Percentiles rank a stretch among this genome's conserved stretches.
phyloP scores from a whole-genome alignment of 1,140 invertebrate genomes.

The Portunus trituberculatus region DNA sequence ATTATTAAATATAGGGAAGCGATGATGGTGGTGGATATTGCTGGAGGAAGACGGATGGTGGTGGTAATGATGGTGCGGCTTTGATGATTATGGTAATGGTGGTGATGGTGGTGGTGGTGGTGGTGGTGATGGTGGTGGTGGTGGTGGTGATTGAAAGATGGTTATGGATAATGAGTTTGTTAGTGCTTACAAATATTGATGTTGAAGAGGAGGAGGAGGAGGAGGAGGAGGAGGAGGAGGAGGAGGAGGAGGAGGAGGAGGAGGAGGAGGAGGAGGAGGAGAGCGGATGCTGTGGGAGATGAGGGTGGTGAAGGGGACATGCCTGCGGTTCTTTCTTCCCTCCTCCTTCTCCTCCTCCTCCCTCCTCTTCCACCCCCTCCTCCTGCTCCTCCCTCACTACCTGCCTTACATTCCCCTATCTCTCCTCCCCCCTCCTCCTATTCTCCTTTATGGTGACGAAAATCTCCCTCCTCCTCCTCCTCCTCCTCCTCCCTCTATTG shows the following conservation, averaged over 20 bases:
- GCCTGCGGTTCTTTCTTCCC: neutral
- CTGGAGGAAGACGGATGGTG: conserved; percentile 5
- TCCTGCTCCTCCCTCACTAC: neutral
- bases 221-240: neutral
- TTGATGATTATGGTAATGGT: neutral
- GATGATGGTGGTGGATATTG: neutral
- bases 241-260: conserved; percentile 16
- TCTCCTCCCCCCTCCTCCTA: neutral
- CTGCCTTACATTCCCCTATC: neutral
- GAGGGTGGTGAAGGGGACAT: neutral
- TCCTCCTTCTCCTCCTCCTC: neutral
- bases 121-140: neutral
- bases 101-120: neutral
- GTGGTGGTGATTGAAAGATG: neutral
- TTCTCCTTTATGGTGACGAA: too few species aligned
- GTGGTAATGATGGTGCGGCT: neutral
- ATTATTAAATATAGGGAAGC: neutral
- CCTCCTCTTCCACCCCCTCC: neutral
- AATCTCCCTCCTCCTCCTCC: neutral
- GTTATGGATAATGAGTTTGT: neutral
- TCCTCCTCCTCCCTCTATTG: neutral
- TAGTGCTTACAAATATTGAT: neutral
- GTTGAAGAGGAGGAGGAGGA: too few species aligned
- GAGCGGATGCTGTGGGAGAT: neutral
- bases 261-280: conserved; percentile 7